A percentile compares a stretch with the other conserved stretches of the same genome.
phyloP scores from a whole-genome alignment of 2,888 invertebrate species.

The Nipponacmea schrenckii region DNA sequence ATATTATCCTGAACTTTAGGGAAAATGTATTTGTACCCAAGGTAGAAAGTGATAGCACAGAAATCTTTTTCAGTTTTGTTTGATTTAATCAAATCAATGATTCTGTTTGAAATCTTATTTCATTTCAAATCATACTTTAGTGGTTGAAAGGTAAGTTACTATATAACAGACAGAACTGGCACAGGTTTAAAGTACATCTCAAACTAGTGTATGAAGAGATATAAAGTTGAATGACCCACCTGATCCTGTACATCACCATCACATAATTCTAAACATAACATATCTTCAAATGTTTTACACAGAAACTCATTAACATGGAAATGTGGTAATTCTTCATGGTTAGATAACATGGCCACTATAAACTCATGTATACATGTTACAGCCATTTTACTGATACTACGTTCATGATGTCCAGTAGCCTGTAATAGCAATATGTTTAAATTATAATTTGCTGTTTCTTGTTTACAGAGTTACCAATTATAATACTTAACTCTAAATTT shows the following conservation, averaged over 20 bases:
- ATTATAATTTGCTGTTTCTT: neutral
- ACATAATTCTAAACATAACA: constrained; percentile 90
- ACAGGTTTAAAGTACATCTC: too few species aligned
- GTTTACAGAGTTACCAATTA: neutral
- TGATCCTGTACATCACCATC: constrained; percentile 89
- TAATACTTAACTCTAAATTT: too few species aligned
- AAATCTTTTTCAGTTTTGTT: too few species aligned
- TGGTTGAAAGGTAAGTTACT: too few species aligned
- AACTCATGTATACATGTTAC: constrained; percentile 90
- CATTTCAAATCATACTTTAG: too few species aligned
- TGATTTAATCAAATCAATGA: too few species aligned
- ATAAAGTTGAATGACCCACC: constrained; percentile 67
- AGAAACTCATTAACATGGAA: constrained; percentile 96
- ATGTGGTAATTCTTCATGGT: constrained; percentile 88
- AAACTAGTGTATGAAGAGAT: too few species aligned
- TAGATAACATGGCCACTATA: constrained; percentile 85
- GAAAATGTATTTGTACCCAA: too few species aligned
- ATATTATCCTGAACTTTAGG: too few species aligned
- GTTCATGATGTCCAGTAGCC: constrained; percentile 92
- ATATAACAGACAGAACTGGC: too few species aligned
- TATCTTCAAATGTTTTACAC: constrained; percentile 93
- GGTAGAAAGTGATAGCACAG: too few species aligned
- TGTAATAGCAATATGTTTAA: constrained; percentile 60
- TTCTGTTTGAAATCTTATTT: too few species aligned
- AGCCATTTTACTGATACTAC: constrained; percentile 88